phyloP scores from a whole-genome alignment of 2,888 invertebrate genomes.

The Drosophila phalerata region DNA sequence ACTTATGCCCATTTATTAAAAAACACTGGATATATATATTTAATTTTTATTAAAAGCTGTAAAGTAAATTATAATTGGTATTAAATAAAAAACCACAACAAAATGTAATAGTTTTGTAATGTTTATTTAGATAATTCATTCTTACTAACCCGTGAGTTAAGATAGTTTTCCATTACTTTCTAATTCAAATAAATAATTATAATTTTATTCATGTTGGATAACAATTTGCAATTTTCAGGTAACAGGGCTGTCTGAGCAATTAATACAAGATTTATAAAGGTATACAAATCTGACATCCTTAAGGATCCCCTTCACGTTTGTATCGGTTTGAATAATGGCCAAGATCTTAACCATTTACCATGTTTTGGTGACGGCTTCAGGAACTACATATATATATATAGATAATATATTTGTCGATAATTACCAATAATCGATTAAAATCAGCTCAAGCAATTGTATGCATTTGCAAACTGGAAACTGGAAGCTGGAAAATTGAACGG shows the following conservation, averaged over 20 bases:
- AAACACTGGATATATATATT: background rate
- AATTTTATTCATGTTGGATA: constrained; percentile 73
- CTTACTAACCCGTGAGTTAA: constrained; percentile 67
- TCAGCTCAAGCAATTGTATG: constrained; percentile 12
- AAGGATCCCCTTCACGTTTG: constrained; percentile 59
- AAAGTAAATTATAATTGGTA: background rate
- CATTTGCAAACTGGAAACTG: constrained; percentile 47
- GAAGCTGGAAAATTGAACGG: constrained; percentile 47
- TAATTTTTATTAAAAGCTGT: constrained; percentile 7
- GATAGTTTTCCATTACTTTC: constrained; percentile 65
- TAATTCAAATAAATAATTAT: constrained; percentile 76
- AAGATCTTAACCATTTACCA: constrained; percentile 87
- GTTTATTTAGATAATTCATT: constrained; percentile 68
- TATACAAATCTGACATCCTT: constrained; percentile 72
- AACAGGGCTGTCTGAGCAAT: constrained; percentile 78
- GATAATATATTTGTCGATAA: constrained; percentile 49
- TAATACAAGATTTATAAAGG: constrained; percentile 79
- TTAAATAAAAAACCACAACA: constrained; percentile 5
- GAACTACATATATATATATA: constrained; percentile 87
- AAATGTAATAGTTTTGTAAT: constrained; percentile 29
- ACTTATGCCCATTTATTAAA: background rate
- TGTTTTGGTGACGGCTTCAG: constrained; percentile 90
- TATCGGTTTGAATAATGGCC: constrained; percentile 54
- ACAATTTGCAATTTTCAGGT: constrained; percentile 73
- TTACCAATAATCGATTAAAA: constrained; percentile 36